Evolutionary conservation across 2,888 invertebrate genomes (phyloP).

Genomic region (Cantharis rufa): DNA sequence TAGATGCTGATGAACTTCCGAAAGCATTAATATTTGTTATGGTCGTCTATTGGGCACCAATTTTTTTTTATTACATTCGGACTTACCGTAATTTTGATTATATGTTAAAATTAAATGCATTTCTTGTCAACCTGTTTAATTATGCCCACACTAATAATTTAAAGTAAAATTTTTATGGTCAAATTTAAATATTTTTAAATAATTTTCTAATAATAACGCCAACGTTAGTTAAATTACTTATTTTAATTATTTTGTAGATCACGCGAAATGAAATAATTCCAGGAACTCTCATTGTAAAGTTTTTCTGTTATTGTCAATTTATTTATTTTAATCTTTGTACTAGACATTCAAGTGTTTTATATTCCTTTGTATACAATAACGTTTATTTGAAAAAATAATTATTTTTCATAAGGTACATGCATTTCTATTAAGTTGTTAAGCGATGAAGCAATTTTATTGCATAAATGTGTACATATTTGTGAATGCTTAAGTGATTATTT

Average conservation of each 20-base stretch:
- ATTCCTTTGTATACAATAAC: not conserved
- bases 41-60: too few species aligned
- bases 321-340: not conserved
- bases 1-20: not conserved
- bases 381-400: not conserved
- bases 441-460: not conserved
- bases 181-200: slow-evolving; percentile 9
- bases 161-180: not conserved
- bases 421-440: not conserved
- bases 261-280: not conserved
- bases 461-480: not conserved
- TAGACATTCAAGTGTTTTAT: not conserved
- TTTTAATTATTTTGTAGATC: slow-evolving; percentile 3
- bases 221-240: not conserved
- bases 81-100: too few species aligned
- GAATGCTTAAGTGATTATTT: not conserved
- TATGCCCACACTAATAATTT: not conserved
- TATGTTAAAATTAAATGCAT: not conserved
- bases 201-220: not conserved
- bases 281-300: not conserved
- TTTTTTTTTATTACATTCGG: too few species aligned
- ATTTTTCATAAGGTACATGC: not conserved
- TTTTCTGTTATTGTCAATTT: not conserved
- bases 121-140: not conserved
- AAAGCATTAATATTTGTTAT: not conserved